Conservation (phyloP, 2,888 invertebrate genomes). For the Osedax fenrisi region DNA sequence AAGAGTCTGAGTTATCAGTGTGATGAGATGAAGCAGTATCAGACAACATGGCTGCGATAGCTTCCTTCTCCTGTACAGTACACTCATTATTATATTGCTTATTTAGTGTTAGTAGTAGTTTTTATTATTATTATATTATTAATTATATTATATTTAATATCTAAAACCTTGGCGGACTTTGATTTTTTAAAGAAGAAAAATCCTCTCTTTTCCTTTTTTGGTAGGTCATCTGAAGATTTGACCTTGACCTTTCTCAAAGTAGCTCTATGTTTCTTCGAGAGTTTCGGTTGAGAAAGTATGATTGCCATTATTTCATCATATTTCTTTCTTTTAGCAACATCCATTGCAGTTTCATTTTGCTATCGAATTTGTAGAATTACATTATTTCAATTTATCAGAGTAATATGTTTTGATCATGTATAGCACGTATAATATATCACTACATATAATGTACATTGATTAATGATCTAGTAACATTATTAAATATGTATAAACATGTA, state of each 20-base stretch:
- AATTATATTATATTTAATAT: too few relatives aligned
- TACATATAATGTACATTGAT: too few relatives aligned
- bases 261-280: not conserved
- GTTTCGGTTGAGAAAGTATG: slow-evolving; percentile 39
- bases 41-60: slow-evolving; percentile 26
- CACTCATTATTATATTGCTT: too few relatives aligned
- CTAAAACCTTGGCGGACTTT: slow-evolving; percentile 35
- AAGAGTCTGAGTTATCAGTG: not conserved
- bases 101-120: too few relatives aligned
- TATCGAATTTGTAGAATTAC: slow-evolving; percentile 37
- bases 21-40: slow-evolving; percentile 30
- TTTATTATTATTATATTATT: too few relatives aligned
- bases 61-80: slow-evolving; percentile 23
- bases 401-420: not conserved
- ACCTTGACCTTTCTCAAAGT: not conserved
- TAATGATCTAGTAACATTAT: not conserved
- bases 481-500: not conserved
- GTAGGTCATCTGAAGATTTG: slow-evolving; percentile 29
- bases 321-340: slow-evolving; percentile 76
- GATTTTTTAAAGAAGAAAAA: slow-evolving; percentile 42
- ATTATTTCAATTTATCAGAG: not conserved
- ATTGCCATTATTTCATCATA: slow-evolving; percentile 71
- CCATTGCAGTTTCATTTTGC: slow-evolving; percentile 75
- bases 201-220: slow-evolving; percentile 46
- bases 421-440: too few relatives aligned